Conservation (phyloP, 92 coral and sea anemone species). For the Siderastrea siderea region DNA sequence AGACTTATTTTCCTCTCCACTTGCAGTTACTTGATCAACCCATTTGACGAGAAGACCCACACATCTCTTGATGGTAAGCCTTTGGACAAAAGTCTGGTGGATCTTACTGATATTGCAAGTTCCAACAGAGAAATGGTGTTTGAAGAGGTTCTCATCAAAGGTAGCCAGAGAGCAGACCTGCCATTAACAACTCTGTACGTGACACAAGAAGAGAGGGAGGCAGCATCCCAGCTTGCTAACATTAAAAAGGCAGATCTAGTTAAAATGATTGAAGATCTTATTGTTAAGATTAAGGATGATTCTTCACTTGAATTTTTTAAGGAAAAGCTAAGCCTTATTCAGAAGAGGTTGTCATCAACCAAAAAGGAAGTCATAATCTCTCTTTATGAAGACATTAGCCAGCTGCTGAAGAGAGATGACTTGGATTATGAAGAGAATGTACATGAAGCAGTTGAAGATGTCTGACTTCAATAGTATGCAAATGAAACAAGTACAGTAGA, state of each 20-base stretch:
- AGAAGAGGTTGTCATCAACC: constrained; percentile 6
- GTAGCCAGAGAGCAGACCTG: constrained; percentile 25
- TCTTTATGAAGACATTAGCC: not conserved
- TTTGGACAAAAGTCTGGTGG: constrained; percentile 5
- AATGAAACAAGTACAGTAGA: no score
- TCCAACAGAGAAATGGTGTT: constrained; percentile 32
- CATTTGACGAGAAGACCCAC: not conserved
- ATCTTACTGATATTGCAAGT: not conserved
- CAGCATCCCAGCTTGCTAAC: constrained; percentile 1
- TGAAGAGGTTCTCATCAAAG: not conserved
- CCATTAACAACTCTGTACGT: constrained; percentile 5
- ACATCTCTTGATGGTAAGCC: constrained; percentile 24
- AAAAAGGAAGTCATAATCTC: not conserved
- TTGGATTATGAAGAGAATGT: not conserved
- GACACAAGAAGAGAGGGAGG: constrained; percentile 26
- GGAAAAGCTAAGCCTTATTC: not conserved
- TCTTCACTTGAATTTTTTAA: not conserved
- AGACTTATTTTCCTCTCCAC: no score
- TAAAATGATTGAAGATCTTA: not conserved
- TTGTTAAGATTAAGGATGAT: not conserved
- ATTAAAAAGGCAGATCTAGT: not conserved
- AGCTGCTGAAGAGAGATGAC: not conserved
- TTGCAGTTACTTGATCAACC: not conserved
- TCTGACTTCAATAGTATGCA: no score
- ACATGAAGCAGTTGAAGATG: no score